Evolutionary conservation across 2,113 vertebrate species (phyloP), one percentile per base, ranked within the genome.

Genomic region (Alouatta palliata): DNA sequence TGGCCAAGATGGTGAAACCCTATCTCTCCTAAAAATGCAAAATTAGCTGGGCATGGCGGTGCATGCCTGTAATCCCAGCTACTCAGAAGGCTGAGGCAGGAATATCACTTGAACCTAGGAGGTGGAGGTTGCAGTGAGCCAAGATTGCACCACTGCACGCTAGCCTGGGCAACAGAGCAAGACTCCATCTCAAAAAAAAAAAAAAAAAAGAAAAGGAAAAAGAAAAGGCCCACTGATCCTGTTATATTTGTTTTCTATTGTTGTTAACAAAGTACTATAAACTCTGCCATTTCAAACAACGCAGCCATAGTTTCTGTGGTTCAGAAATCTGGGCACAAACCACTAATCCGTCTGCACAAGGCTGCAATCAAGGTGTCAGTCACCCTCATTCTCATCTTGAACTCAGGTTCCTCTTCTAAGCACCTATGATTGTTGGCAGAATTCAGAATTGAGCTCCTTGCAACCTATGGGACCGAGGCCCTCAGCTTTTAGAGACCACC

Each of bases 391-490:
- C 84, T 47, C 49, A 45, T 27, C 30, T 21, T 43, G n/a, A 70
- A 64, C 30, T 86, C 30, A 25, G 25, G n/a, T 58, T 89, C 35
- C 77, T 94, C 58, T 94, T 70, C 35, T 54, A 49, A 64, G 17
- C 35, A 56, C 49, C 35, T 11, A 11, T 75, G 70, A 20, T 35
- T 56, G 1, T 43, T 68, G 75, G 64, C 13, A 88, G 58, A 89
- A 95, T 73, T 86, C 13, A 88, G 58, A 91, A 95, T 68, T 86
- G 35, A 47, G 87, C 68, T 92, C 68, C 27, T 87, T 75, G 52
- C 10, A 80, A 54, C 68, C 68, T 56, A 49, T 20, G 88, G 64
- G 23, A 92, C 64, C 76, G 73, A 81, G 2, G 6, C 25, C 35
- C 73, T 94, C 64, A 49, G 45, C 30, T 93, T 81, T 96, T 49